A percentile compares a stretch with the other conserved stretches of the same genome.
Evolutionary conservation across 2,113 vertebrate genomes (phyloP).

Genomic region (Desmodus rotundus): DNA sequence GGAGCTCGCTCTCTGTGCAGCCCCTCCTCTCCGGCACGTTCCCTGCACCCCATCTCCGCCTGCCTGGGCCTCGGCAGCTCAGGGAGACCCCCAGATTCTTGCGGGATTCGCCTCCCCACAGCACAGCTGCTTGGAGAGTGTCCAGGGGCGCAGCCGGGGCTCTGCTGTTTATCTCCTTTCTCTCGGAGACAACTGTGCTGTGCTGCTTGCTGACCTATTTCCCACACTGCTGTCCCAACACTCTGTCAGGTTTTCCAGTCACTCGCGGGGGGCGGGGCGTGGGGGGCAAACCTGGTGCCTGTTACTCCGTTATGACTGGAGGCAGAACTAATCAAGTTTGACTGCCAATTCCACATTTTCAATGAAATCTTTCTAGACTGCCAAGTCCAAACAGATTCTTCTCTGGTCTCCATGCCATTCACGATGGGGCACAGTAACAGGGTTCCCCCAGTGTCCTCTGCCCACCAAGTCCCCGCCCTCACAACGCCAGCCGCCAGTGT

Average conservation of each 20-base stretch:
- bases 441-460: not conserved
- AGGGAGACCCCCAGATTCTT: not conserved
- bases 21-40: not conserved
- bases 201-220: not conserved
- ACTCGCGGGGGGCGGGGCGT: not conserved
- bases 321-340: not conserved
- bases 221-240: constrained; percentile 24
- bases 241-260: not conserved
- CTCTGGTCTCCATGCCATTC: not conserved
- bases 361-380: not conserved
- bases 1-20: not conserved
- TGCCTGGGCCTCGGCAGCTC: not conserved
- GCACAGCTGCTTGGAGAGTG: not conserved
- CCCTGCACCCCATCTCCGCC: not conserved
- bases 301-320: not conserved
- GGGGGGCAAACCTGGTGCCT: not conserved
- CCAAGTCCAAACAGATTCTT: not conserved
- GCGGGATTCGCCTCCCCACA: too few species aligned
- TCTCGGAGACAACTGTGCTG: not conserved
- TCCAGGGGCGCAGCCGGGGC: not conserved
- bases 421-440: not conserved
- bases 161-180: not conserved
- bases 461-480: too few species aligned
- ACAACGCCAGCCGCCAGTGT: not conserved
- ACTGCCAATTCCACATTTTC: constrained; percentile 25